A percentile compares a stretch with the other conserved stretches of the same genome.
Evolutionary conservation across 2,113 vertebrate genomes (phyloP).

Genomic region (Upupa epops): DNA sequence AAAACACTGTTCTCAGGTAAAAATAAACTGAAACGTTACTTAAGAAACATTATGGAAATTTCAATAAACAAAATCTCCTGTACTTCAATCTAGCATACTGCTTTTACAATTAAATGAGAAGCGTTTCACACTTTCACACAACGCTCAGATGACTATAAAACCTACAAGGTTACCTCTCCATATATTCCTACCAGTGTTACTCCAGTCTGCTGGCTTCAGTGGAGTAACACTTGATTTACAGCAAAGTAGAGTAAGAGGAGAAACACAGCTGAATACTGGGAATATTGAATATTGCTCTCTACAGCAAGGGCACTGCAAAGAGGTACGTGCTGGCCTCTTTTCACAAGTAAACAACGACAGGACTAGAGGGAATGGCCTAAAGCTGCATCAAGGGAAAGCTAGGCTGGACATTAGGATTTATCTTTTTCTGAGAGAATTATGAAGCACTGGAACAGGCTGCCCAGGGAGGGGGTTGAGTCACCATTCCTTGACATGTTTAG

Average conservation of each 20-base stretch:
- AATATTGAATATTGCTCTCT: no score
- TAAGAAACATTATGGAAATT: conserved; percentile 36
- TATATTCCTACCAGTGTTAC: background rate
- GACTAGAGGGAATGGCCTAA: no score
- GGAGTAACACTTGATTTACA: background rate
- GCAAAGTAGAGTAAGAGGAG: background rate
- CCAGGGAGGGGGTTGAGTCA: no score
- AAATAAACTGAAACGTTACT: conserved; percentile 15
- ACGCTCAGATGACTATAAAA: background rate
- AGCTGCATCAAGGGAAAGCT: no score
- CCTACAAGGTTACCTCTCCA: background rate
- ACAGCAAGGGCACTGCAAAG: no score
- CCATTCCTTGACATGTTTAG: no score
- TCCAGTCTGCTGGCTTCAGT: background rate
- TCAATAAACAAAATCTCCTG: conserved; percentile 39
- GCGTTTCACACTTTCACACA: background rate
- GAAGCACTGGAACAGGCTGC: no score
- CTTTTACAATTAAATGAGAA: background rate
- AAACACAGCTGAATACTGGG: no score
- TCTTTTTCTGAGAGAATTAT: no score
- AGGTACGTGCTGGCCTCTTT: no score
- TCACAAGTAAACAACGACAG: no score
- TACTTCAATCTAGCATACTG: background rate
- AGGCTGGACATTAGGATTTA: no score
- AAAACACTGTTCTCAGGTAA: background rate